A percentile compares a stretch with the other conserved stretches of the same genome.
Conservation (phyloP, 2,888 invertebrate genomes). For the Lymantria monacha region DNA sequence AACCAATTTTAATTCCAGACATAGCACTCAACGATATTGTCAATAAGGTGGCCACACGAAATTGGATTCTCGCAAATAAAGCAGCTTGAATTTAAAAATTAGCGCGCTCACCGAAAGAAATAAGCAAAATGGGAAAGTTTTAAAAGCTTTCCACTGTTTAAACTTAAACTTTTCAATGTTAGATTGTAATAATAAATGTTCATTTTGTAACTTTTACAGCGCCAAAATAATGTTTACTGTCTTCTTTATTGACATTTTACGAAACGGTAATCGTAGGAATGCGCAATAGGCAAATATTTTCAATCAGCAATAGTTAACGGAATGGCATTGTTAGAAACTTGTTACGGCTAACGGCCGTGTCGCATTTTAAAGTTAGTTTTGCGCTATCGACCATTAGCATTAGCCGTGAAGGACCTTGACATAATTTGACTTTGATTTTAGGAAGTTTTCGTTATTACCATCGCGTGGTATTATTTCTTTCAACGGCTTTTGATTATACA, state of each 20-base stretch:
- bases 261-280: background rate
- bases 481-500: constrained; percentile 4
- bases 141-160: constrained; percentile 51
- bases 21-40: background rate
- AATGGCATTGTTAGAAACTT: background rate
- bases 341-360: background rate
- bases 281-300: background rate
- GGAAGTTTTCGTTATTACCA: constrained; percentile 14
- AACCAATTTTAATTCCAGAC: background rate
- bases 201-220: constrained; percentile 21
- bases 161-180: constrained; percentile 24
- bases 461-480: constrained; percentile 12
- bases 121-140: constrained; percentile 45
- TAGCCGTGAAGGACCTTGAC: constrained; percentile 21
- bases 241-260: constrained; percentile 1
- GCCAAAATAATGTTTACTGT: constrained; percentile 14
- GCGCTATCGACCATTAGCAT: constrained; percentile 20
- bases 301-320: background rate
- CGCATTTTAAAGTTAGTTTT: constrained; percentile 11
- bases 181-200: constrained; percentile 27
- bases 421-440: constrained; percentile 22
- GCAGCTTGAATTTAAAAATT: constrained; percentile 25
- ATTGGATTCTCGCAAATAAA: constrained; percentile 2
- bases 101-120: constrained; percentile 35
- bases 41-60: constrained; percentile 6